Conservation (phyloP, 2,113 vertebrate species). For the Anarhynchus alexandrinus region DNA sequence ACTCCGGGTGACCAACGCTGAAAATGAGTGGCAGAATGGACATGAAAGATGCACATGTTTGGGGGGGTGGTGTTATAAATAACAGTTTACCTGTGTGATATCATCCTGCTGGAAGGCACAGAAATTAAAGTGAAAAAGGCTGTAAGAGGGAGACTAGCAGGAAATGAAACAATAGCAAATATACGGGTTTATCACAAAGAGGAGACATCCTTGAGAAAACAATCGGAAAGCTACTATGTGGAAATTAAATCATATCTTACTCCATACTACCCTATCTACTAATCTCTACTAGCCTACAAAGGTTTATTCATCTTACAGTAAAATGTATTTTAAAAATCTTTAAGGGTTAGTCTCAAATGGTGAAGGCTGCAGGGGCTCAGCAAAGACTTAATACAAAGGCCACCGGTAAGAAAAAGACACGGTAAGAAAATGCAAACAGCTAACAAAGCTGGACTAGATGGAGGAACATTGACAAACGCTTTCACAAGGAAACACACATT, state of each 20-base stretch:
- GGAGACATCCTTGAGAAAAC: slow-evolving; percentile 9
- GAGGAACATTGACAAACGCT: not conserved
- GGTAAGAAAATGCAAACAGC: not conserved
- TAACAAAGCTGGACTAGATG: not conserved
- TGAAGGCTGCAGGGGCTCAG: not conserved
- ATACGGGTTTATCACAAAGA: slow-evolving; percentile 46
- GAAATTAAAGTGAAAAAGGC: slow-evolving; percentile 65
- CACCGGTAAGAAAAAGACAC: not conserved
- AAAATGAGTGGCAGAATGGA: slow-evolving; percentile 8
- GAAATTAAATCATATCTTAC: not conserved
- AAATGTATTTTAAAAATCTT: not conserved
- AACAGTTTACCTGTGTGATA: slow-evolving; percentile 59
- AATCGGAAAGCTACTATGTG: not conserved
- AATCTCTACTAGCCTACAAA: not conserved
- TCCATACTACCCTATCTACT: not conserved
- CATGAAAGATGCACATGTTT: not conserved
- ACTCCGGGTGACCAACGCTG: not conserved
- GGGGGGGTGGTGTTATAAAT: not conserved
- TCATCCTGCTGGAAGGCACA: slow-evolving; percentile 65
- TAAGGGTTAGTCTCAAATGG: not conserved
- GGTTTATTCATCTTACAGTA: not conserved
- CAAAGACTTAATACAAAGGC: not conserved
- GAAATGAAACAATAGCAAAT: slow-evolving; percentile 50
- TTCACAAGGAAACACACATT: not conserved
- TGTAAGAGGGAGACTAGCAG: slow-evolving; percentile 58